Base-by-base conservation (phyloP, 2,113 vertebrate species). In the Passer montanus region DNA sequence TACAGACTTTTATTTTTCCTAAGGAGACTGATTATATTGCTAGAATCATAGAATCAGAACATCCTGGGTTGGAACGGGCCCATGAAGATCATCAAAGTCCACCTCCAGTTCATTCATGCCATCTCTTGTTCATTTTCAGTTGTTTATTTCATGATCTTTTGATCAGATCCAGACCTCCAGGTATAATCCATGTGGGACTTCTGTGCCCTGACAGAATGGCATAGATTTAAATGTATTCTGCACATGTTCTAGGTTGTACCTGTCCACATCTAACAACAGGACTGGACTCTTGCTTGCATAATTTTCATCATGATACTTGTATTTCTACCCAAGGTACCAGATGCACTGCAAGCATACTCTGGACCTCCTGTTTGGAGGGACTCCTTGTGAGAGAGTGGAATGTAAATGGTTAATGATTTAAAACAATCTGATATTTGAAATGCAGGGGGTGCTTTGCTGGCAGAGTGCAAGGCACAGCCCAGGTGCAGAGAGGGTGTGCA, bases 111-210 rank as follows among this genome's bases (percentile, higher is more conserved):
- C 69, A n/a, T 90, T 97, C 90, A 84, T 96, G 82, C 37, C 79
- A 77, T 88, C 63, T 49, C 62, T 84, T 96, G 49, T 87, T 92
- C 77, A 96, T 97, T 94, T 97, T 96, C 74, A 78, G 63, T 59
- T 85, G 83, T 89, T 95, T 96, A 95, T 81, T 94, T 96, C 86
- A 62, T 91, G 87, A 95, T 93, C 90, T 72, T 95, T 97, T 95
- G 91, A 96, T 82, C 93, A 46, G 22, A 93, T 95, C 84, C 90
- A 86, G 66, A 76, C 68, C 52, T 91, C 73, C 74, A 83, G 83
- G 92, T 85, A 87, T 88, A 90, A 97, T 95, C 89, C 81, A 73
- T 59, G 47, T 70, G 52, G 68, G 70, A 84, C 68, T 77, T 93
- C 68, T 50, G n/a, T 67, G 39, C 35, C 90, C 91, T 87, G 63